Conservation (phyloP, 2,113 vertebrate genomes). For the Anarhynchus alexandrinus region DNA sequence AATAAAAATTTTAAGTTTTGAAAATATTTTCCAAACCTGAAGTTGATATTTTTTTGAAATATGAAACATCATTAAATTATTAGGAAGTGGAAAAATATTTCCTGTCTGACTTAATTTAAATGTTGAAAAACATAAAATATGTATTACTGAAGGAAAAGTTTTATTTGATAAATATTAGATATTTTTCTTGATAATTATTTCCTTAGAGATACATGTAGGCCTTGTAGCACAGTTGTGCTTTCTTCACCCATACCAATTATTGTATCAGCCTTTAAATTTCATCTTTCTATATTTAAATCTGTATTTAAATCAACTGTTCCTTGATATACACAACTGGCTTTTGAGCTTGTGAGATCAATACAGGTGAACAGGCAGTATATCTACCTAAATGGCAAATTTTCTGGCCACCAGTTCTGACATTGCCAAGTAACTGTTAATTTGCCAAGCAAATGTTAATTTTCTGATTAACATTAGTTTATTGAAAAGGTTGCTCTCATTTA, state of each 20-base stretch:
- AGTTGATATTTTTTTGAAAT: not conserved
- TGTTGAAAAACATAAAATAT: not conserved
- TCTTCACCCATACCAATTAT: not conserved
- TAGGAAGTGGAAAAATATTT: not conserved
- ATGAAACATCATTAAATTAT: not conserved
- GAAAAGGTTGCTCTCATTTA: not conserved
- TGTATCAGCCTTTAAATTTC: not conserved
- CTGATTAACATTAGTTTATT: not conserved
- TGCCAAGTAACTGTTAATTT: not conserved
- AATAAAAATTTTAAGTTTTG: not conserved
- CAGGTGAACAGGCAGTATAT: not conserved
- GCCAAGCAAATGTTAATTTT: not conserved
- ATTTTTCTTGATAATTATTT: not conserved
- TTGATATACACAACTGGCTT: not conserved
- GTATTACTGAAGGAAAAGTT: not conserved
- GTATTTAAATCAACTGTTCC: not conserved
- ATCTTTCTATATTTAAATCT: not conserved
- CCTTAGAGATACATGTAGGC: not conserved
- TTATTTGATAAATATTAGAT: not conserved
- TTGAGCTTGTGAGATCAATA: not conserved
- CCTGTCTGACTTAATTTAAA: not conserved
- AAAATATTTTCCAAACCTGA: not conserved
- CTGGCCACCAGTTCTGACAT: not conserved
- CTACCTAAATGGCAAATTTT: not conserved
- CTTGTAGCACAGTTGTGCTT: not conserved